A percentile compares a stretch with the other conserved stretches of the same genome.
phyloP scores from a whole-genome alignment of 2,888 invertebrate genomes.

The Nemoura dubitans region DNA sequence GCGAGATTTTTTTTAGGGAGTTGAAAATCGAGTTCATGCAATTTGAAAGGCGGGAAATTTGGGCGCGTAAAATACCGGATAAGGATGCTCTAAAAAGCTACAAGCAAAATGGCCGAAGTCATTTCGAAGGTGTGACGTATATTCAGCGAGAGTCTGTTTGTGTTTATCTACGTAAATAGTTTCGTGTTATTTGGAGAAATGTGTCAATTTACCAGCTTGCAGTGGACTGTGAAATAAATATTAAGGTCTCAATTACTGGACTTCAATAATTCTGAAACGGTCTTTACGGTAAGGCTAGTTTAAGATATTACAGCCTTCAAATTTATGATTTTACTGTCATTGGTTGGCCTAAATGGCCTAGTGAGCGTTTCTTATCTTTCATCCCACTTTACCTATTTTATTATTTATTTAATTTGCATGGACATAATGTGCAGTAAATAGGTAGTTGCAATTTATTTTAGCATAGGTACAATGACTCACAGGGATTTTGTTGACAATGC shows the following conservation, averaged over 20 bases:
- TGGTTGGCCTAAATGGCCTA: constrained; percentile 7
- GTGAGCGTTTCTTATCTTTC: not conserved
- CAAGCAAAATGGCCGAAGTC: not conserved
- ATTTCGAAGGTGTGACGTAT: not conserved
- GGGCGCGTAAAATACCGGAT: not conserved
- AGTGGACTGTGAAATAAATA: not conserved
- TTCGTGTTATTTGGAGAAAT: not conserved
- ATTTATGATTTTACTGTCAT: not conserved
- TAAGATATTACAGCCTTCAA: not conserved
- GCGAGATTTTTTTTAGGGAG: too few relatives aligned
- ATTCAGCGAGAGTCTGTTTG: not conserved
- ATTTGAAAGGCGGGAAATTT: not conserved
- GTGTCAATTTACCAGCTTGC: not conserved
- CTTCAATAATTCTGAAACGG: not conserved
- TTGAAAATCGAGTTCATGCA: not conserved
- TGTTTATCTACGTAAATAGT: not conserved
- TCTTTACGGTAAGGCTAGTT: not conserved
- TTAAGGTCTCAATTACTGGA: not conserved
- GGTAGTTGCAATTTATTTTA: not conserved
- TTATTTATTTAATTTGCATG: not conserved
- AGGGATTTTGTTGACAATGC: not conserved
- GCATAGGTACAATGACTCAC: not conserved
- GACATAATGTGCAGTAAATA: not conserved
- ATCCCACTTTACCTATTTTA: not conserved
- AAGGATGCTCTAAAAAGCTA: not conserved